A percentile compares a stretch with the other conserved stretches of the same genome.
Conservation (phyloP, 2,888 invertebrate species). For the Orchestes rusci region DNA sequence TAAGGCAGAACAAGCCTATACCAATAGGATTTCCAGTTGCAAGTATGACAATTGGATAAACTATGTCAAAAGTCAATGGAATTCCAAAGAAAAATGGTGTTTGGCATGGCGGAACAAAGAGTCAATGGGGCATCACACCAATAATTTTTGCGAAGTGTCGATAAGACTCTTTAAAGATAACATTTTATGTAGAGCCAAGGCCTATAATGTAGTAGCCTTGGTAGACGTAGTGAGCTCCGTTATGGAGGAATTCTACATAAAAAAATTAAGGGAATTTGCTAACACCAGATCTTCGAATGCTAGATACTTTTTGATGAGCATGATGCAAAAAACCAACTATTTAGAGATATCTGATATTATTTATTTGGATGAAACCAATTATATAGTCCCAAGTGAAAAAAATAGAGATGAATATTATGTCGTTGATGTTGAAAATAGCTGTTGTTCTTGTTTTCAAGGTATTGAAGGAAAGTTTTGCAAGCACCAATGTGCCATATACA, state of each 20-base stretch:
- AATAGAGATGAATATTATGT: slow-evolving; percentile 3
- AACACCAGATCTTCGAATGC: slow-evolving; percentile 3
- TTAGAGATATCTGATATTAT: slow-evolving; percentile 4
- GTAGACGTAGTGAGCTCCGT: slow-evolving; percentile 4
- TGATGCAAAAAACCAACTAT: slow-evolving; percentile 4
- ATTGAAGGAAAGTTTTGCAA: slow-evolving; percentile 7
- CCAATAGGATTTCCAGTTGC: not conserved
- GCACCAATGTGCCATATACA: slow-evolving; percentile 6
- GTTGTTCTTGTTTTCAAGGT: slow-evolving; percentile 7
- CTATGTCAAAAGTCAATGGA: slow-evolving; percentile 5
- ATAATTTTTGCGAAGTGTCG: slow-evolving; percentile 5
- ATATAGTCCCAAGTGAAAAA: slow-evolving; percentile 7
- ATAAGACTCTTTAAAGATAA: slow-evolving; percentile 8
- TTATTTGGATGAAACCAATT: slow-evolving; percentile 5
- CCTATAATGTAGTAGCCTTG: slow-evolving; percentile 5
- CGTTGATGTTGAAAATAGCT: slow-evolving; percentile 5
- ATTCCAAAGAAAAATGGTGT: slow-evolving; percentile 6
- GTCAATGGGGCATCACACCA: slow-evolving; percentile 4
- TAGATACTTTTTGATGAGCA: slow-evolving; percentile 1
- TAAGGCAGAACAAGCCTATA: not conserved
- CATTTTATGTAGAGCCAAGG: slow-evolving; percentile 4
- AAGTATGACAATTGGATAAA: slow-evolving; percentile 5
- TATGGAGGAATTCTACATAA: slow-evolving; percentile 2
- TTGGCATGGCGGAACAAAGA: slow-evolving; percentile 3
- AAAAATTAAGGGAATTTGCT: slow-evolving; percentile 5